A percentile compares a stretch with the other conserved stretches of the same genome.
These are phyloP conservation scores for Blera fallax DNA, from an alignment of 2,888 invertebrate species.

Conservation along the genomic window DNA sequence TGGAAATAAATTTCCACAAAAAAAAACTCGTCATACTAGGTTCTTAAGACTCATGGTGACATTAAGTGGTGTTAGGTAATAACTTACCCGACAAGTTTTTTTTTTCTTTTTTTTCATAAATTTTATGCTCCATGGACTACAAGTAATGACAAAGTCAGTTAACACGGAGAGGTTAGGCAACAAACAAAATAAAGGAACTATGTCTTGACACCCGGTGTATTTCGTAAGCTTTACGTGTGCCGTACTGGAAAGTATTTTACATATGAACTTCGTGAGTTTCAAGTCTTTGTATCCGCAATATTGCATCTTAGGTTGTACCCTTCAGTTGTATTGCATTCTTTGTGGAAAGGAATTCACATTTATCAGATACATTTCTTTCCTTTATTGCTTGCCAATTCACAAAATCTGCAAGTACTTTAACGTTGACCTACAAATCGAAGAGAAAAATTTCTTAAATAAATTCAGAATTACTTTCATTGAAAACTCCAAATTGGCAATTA, in stretches of 20 bases:
- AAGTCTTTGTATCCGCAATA: too few relatives aligned
- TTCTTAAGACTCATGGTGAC: constrained; percentile 31
- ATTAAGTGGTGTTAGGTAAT: constrained; percentile 51
- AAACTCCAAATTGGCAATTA: neutral
- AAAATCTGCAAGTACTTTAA: neutral
- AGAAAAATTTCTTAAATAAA: neutral
- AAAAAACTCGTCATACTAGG: constrained; percentile 47
- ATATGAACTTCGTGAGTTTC: too few relatives aligned
- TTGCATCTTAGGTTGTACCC: too few relatives aligned
- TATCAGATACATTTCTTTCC: too few relatives aligned
- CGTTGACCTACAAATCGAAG: neutral
- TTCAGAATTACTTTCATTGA: neutral
- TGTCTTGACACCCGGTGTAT: constrained; percentile 6
- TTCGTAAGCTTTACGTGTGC: neutral
- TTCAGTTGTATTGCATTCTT: too few relatives aligned
- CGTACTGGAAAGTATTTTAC: too few relatives aligned
- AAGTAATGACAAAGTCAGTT: constrained; percentile 35
- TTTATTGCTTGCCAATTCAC: too few relatives aligned
- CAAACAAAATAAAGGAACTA: constrained; percentile 1
- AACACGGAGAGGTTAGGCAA: constrained; percentile 31
- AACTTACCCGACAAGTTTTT: constrained; percentile 27
- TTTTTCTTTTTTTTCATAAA: constrained; percentile 8
- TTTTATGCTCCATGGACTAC: constrained; percentile 52
- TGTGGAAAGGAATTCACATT: too few relatives aligned
- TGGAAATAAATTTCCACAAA: constrained; percentile 39